Conservation (phyloP, 1,140 invertebrate genomes). For the Listronotus oregonensis region DNA sequence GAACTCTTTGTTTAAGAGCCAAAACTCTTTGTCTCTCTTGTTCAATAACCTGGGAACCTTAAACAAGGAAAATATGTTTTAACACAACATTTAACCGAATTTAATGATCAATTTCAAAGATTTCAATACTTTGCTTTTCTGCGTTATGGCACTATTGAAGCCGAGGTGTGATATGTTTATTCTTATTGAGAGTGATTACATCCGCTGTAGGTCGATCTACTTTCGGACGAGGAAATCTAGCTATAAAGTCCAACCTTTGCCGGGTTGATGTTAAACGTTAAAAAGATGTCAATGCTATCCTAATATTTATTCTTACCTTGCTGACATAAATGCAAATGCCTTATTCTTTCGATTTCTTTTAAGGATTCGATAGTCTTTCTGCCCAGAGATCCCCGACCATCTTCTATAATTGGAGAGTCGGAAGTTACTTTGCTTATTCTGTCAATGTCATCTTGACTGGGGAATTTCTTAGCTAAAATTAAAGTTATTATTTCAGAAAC, state of each 20-base stretch:
- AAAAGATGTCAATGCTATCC: slow-evolving; percentile 14
- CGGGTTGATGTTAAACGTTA: slow-evolving; percentile 10
- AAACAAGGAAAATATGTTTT: slow-evolving; percentile 10
- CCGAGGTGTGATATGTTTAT: no score
- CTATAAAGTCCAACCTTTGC: no score
- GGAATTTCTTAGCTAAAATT: slow-evolving; percentile 51
- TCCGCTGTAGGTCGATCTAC: no score
- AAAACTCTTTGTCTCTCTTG: slow-evolving; percentile 85
- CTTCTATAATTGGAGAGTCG: slow-evolving; percentile 68
- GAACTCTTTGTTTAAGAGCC: slow-evolving; percentile 82
- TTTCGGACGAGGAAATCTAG: no score
- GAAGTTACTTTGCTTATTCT: slow-evolving; percentile 83
- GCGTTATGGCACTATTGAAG: no score
- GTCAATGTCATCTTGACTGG: slow-evolving; percentile 84
- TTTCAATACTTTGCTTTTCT: no score
- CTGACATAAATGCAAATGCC: slow-evolving; percentile 84
- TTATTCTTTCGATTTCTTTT: slow-evolving; percentile 86
- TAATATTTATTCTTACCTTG: slow-evolving; percentile 70
- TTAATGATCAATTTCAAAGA: no score
- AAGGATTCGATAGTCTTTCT: slow-evolving; percentile 86
- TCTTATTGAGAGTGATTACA: no score
- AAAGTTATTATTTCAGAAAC: no score
- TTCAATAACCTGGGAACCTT: slow-evolving; percentile 88
- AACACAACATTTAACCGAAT: no score
- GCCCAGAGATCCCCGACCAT: slow-evolving; percentile 64